Evolutionary conservation across 2,113 vertebrate genomes (phyloP).

Genomic region (Emydocephalus ijimae): DNA sequence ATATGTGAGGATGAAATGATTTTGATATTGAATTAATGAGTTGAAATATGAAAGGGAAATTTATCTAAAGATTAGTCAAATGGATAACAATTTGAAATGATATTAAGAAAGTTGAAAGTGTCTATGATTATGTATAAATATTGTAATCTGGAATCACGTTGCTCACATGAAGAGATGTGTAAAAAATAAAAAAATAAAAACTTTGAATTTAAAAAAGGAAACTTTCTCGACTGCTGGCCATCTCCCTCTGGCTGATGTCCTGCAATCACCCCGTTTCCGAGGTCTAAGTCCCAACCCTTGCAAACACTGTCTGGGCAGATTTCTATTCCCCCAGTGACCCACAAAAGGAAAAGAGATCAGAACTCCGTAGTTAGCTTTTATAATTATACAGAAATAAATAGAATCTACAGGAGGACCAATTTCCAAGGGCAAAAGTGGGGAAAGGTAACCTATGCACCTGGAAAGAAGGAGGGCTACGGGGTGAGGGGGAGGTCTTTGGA

Average conservation of each 20-base stretch:
- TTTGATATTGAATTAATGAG: no score
- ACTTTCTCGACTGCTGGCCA: no score
- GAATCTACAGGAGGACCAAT: neutral
- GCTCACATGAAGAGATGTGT: no score
- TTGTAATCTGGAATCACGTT: no score
- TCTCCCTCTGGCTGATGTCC: neutral
- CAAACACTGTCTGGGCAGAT: neutral
- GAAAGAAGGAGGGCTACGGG: neutral
- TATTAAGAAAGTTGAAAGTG: no score
- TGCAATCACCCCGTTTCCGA: accelerated
- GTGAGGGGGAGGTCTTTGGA: neutral
- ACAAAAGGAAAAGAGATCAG: neutral
- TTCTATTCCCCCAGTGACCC: neutral
- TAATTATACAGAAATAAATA: neutral
- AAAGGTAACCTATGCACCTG: neutral
- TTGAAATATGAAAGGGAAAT: no score
- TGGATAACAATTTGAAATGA: no score
- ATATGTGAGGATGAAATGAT: no score
- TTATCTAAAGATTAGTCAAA: no score
- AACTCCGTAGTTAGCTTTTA: neutral
- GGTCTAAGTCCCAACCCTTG: neutral
- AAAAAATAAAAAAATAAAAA: no score
- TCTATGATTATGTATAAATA: no score
- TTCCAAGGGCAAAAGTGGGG: neutral
- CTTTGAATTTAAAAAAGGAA: no score